Percentiles rank a stretch among this genome's conserved stretches.
phyloP scores from a whole-genome alignment of 2,797 vertebrate species.

The Cheirogaleus major region DNA sequence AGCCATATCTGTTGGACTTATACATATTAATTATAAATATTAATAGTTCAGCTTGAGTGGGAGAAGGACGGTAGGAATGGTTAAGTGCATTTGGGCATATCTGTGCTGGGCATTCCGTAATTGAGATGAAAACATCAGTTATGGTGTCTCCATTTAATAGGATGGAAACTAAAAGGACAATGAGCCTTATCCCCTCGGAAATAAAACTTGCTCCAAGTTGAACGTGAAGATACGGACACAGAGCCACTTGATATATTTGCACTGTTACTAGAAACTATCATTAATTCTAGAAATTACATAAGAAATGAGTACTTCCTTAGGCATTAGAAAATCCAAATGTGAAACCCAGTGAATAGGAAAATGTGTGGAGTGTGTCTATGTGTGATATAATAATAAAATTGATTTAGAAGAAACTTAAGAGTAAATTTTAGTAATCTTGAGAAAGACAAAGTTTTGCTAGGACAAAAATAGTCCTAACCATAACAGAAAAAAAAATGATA shows the following conservation, averaged over 20 bases:
- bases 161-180: background rate
- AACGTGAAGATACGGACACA: slow-evolving; percentile 18
- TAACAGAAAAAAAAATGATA: background rate
- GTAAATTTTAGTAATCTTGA: slow-evolving; percentile 40
- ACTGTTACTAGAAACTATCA: slow-evolving; percentile 11
- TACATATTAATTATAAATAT: background rate
- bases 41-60: background rate
- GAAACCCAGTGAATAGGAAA: slow-evolving; percentile 15
- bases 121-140: background rate
- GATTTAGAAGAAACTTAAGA: background rate
- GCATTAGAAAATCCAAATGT: slow-evolving; percentile 12
- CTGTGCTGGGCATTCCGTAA: background rate
- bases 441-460: background rate
- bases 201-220: slow-evolving; percentile 2
- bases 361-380: background rate
- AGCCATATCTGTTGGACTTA: background rate
- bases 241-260: slow-evolving; percentile 35
- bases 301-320: background rate
- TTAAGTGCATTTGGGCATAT: background rate
- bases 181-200: background rate
- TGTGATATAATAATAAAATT: slow-evolving; percentile 24
- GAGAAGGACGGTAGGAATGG: background rate
- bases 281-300: slow-evolving; percentile 58
- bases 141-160: background rate
- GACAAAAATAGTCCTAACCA: background rate